Conservation (phyloP, 2,113 vertebrate species). For the Phrynosoma blainvillii region DNA sequence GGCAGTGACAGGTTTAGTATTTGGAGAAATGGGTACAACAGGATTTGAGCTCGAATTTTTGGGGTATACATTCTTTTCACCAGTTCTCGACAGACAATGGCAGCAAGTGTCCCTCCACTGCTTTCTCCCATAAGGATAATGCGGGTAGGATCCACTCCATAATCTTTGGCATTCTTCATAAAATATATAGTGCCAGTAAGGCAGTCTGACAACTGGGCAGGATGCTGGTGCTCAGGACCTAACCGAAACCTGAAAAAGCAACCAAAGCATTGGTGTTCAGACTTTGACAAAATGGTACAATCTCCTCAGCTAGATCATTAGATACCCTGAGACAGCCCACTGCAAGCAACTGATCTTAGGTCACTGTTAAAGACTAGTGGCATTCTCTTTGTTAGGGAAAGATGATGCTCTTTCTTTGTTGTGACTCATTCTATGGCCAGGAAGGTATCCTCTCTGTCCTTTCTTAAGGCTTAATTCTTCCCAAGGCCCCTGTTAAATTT, state of each 20-base stretch:
- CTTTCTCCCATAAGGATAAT: constrained; percentile 85
- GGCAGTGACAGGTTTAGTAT: constrained; percentile 83
- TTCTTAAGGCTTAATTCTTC: neutral
- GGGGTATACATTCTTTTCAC: constrained; percentile 68
- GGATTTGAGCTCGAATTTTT: constrained; percentile 83
- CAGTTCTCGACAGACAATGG: constrained; percentile 78
- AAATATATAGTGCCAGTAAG: constrained; percentile 80
- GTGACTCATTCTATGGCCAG: neutral
- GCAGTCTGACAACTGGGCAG: constrained; percentile 76
- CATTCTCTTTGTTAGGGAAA: neutral
- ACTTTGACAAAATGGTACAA: neutral
- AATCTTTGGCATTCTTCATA: constrained; percentile 74
- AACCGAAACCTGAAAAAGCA: constrained; percentile 12
- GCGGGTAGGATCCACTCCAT: constrained; percentile 75
- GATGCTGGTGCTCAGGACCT: constrained; percentile 76
- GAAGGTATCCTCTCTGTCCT: neutral
- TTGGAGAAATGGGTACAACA: constrained; percentile 85
- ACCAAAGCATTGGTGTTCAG: neutral
- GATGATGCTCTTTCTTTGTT: too few species aligned
- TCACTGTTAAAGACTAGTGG: neutral
- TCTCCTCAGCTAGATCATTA: neutral
- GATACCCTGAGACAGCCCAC: neutral
- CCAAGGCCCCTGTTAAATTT: neutral
- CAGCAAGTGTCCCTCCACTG: constrained; percentile 79
- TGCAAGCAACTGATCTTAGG: neutral